Percentiles rank a stretch among this genome's conserved stretches.
Conservation (phyloP, 2,113 vertebrate species). For the Nannospalax galili region DNA sequence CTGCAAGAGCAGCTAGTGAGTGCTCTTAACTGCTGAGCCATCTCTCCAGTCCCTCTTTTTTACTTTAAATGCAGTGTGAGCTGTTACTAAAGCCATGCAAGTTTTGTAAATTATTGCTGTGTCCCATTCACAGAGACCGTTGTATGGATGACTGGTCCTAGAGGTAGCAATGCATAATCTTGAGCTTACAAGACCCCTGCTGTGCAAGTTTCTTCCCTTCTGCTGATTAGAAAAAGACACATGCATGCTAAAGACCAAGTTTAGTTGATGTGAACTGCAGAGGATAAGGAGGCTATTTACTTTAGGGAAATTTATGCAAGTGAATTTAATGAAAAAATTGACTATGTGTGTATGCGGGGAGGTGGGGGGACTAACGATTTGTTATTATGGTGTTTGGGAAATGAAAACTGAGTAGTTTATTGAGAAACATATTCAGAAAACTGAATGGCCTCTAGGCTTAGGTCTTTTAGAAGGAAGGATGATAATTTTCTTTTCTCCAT, state of each 20-base stretch:
- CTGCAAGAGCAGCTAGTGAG: no score
- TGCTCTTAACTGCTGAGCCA: no score
- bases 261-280: no score
- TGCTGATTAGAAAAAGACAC: background rate
- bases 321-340: background rate
- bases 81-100: background rate
- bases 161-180: background rate
- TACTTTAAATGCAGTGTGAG: background rate
- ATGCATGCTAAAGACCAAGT: rapidly evolving
- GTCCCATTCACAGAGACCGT: background rate
- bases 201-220: rapidly evolving
- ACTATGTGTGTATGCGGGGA: background rate
- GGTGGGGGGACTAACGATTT: no score
- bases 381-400: background rate
- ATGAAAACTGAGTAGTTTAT: background rate
- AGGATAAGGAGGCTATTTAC: background rate
- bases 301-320: background rate
- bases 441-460: background rate
- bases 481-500: background rate
- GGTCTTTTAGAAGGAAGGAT: background rate
- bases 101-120: background rate
- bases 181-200: no score
- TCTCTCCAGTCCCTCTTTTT: no score
- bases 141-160: background rate
- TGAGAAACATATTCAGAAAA: constrained; percentile 37